These are phyloP conservation scores for Oxytorus armatus DNA, from an alignment of 2,888 invertebrate genomes.

Conservation along the genomic window DNA sequence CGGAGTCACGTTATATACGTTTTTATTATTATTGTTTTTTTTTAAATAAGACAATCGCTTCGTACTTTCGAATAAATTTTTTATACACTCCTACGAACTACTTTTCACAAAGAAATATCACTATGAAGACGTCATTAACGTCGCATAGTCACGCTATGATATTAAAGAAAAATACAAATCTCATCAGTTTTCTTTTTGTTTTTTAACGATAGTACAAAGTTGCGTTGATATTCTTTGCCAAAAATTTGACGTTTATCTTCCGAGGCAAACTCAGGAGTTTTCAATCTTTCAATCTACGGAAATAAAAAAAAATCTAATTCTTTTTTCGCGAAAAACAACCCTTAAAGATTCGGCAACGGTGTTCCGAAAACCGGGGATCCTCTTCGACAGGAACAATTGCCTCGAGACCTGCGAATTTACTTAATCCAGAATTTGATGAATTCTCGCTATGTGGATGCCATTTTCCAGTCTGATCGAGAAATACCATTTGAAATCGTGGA, in stretches of 20 bases:
- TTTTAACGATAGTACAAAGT: too few species aligned
- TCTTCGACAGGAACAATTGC: slow-evolving; percentile 52
- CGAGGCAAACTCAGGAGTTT: too few species aligned
- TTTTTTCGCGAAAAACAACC: not conserved
- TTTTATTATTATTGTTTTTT: slow-evolving; percentile 8
- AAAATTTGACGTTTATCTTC: too few species aligned
- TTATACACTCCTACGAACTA: not conserved
- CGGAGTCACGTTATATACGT: slow-evolving; percentile 34
- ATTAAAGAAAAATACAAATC: not conserved
- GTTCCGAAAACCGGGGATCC: slow-evolving; percentile 1
- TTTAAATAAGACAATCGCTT: not conserved
- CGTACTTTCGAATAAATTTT: slow-evolving; percentile 29
- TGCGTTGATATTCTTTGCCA: too few species aligned
- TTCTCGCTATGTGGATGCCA: slow-evolving; percentile 71
- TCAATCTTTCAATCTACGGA: too few species aligned
- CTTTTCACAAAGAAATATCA: slow-evolving; percentile 4
- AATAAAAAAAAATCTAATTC: too few species aligned
- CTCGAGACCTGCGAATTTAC: slow-evolving; percentile 64
- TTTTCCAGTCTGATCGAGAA: slow-evolving; percentile 66
- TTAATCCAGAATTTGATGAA: slow-evolving; percentile 70
- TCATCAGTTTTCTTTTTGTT: not conserved
- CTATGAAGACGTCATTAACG: not conserved
- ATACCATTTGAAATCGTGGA: slow-evolving; percentile 80
- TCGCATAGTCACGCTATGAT: slow-evolving; percentile 8
- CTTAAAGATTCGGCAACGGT: slow-evolving; percentile 1